phyloP scores from a whole-genome alignment of 35 echinoderm and acorn worm species.

The Anneissia japonica region DNA sequence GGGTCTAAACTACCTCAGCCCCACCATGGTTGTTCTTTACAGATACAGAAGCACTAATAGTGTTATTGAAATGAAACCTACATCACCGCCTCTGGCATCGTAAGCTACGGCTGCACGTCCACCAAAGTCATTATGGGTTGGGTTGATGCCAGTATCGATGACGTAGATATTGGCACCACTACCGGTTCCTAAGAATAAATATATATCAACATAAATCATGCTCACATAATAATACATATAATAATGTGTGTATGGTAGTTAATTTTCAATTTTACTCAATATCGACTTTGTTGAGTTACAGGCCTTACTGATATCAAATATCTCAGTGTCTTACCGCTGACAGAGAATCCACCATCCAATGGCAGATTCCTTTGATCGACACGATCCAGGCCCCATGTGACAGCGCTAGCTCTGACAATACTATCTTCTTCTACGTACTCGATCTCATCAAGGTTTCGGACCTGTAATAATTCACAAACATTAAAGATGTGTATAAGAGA shows the following conservation, averaged over 20 bases:
- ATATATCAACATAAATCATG: too few species aligned
- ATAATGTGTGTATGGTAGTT: too few species aligned
- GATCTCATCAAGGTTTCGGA: constrained; percentile 1
- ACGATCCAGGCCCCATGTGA: constrained; percentile 31
- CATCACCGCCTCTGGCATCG: not conserved
- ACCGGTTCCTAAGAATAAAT: not conserved
- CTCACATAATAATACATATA: too few species aligned
- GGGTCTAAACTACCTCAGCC: too few species aligned
- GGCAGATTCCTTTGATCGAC: constrained; percentile 18
- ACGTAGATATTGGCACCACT: not conserved
- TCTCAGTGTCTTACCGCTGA: constrained; percentile 9
- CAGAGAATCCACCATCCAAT: not conserved
- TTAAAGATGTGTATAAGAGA: too few species aligned
- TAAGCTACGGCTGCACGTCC: too few species aligned
- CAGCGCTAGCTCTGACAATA: not conserved
- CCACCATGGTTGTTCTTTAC: too few species aligned
- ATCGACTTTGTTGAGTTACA: too few species aligned
- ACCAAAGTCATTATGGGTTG: not conserved
- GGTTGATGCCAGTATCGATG: constrained; percentile 16
- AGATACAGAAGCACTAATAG: too few species aligned
- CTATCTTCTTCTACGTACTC: constrained; percentile 24
- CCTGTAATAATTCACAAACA: not conserved
- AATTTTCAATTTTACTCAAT: too few species aligned
- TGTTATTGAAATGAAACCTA: too few species aligned
- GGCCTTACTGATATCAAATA: too few species aligned